Evolutionary conservation across 2,797 vertebrate genomes (phyloP).

Genomic region (Hemibagrus guttatus): DNA sequence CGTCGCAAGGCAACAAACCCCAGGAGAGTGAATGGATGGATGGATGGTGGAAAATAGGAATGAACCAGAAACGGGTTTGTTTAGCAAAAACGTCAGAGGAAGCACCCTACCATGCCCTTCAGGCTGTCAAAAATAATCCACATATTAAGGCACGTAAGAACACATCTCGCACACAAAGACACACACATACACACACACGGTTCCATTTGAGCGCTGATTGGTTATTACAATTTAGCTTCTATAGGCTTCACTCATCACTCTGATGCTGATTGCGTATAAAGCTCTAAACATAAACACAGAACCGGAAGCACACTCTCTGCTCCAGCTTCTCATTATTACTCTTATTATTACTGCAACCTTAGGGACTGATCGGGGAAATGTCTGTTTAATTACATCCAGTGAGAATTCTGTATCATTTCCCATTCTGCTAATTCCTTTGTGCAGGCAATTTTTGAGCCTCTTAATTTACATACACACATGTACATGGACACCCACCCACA

Average conservation of each 20-base stretch:
- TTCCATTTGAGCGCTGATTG: constrained; percentile 37
- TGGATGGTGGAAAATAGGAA: constrained; percentile 36
- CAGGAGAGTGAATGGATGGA: constrained; percentile 36
- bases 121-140: constrained; percentile 33
- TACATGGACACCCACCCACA: background rate
- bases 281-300: constrained; percentile 45
- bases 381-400: constrained; percentile 62
- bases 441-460: constrained; percentile 8
- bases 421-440: constrained; percentile 39
- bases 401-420: constrained; percentile 54
- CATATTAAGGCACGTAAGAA: constrained; percentile 32
- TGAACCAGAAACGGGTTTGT: constrained; percentile 43
- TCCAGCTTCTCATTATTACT: constrained; percentile 60
- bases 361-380: constrained; percentile 55
- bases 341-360: constrained; percentile 69
- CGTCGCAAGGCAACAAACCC: constrained; percentile 23
- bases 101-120: background rate
- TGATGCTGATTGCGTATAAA: constrained; percentile 33
- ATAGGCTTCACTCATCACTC: constrained; percentile 37
- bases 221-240: constrained; percentile 38
- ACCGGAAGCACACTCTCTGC: constrained; percentile 49
- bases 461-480: constrained; percentile 20
- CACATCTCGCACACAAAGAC: background rate
- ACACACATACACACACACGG: background rate
- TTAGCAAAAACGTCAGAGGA: constrained; percentile 36